These are phyloP conservation scores for Neoseiulus cucumeris DNA, from an alignment of 1,140 invertebrate species.

Conservation along the genomic window DNA sequence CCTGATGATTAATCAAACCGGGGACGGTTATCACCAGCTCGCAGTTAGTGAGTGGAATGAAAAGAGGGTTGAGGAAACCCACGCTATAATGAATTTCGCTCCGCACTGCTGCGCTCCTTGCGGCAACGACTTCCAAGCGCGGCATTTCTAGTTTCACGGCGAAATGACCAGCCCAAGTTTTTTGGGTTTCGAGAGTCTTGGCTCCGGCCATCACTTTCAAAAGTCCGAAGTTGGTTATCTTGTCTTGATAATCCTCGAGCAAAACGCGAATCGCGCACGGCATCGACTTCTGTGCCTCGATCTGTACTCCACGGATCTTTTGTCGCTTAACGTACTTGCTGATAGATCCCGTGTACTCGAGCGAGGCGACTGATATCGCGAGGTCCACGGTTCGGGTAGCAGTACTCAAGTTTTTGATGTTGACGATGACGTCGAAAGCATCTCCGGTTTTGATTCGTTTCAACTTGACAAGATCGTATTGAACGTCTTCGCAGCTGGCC, in stretches of 20 bases:
- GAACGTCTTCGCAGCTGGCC: neutral
- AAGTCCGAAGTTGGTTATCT: neutral
- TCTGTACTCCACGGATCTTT: neutral
- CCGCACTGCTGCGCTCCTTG: neutral
- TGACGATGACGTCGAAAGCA: neutral
- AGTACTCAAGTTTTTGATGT: neutral
- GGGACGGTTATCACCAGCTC: neutral
- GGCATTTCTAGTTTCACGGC: neutral
- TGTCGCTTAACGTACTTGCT: neutral
- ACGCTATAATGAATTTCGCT: neutral
- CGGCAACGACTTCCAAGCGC: neutral
- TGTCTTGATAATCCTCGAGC: neutral
- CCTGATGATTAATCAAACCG: neutral
- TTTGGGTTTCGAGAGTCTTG: neutral
- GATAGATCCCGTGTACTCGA: slow-evolving; percentile 3
- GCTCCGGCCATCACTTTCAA: slow-evolving; percentile 3
- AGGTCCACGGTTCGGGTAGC: neutral
- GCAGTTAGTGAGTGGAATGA: neutral
- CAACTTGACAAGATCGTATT: neutral
- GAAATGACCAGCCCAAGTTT: slow-evolving; percentile 7
- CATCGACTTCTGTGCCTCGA: neutral
- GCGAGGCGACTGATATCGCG: neutral
- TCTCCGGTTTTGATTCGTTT: neutral
- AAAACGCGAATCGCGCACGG: neutral
- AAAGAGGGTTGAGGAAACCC: neutral